Evolutionary conservation across 30 jellyfish, hydroid and myxozoan species (phyloP), one percentile per base, ranked within the genome.

Genomic region (Hydractinia symbiolongicarpus): DNA sequence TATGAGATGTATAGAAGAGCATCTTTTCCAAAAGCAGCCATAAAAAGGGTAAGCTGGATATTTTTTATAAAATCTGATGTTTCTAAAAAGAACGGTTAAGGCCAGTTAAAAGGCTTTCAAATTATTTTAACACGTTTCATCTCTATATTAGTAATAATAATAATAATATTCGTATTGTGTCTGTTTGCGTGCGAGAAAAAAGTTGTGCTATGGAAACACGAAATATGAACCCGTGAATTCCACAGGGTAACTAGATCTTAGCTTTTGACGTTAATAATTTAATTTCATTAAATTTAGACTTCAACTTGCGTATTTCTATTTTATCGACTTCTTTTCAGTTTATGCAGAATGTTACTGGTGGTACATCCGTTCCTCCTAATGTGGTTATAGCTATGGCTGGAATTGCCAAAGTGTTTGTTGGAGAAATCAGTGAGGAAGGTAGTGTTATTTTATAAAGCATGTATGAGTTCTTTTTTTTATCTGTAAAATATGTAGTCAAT

Each of bases 321-420:
- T 30, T 30, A 30, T 30, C 44, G 44, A 30, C 44, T 54, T 67
- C 7, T 72, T 69, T 56, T 20, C 53, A 93, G 98, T 87, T 93
- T 49, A 93, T 93, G 98, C 98, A 93, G 53, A 82, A 86, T 67
- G 77, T 93, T 69, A 93, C 92, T 82, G 89, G 97, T 40, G 96
- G 98, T 50, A 89, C 97, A 3, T 87, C 98, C 7, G 98, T 93
- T 19, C 98, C 98, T 30, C 98, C 98, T 55, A 93, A 93, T 84
- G 98, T 93, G 72, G 98, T 93, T 66, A 93, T 93, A 49, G 98
- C 98, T 52, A 93, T 93, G 98, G 98, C 98, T 61, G 98, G 98
- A 30, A 93, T 93, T 62, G 98, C 98, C 21, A 93, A 93, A 72
- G 98, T 93, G 54, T 93, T 88, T 84, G 96, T 93, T 66, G 98